Base-by-base conservation (phyloP, 2,113 vertebrate species). In the Sorex araneus region DNA sequence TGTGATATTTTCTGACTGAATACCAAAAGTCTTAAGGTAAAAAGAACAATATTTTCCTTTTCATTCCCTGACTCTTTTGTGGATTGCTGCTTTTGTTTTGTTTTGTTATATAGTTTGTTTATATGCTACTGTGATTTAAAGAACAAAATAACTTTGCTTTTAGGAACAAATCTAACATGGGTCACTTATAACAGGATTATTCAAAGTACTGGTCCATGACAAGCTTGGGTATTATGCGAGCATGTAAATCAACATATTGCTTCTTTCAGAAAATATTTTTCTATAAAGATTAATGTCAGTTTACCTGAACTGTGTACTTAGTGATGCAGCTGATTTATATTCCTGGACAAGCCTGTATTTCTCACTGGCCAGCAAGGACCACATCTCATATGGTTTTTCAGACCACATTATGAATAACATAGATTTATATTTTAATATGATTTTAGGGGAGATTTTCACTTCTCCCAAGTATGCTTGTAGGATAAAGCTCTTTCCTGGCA, bases 101-200 rank as follows among this genome's bases (percentile, higher is more conserved):
- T 70, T n/a, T 45, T 34, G 77, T 54, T 81, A 54, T 70, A 50
- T 83, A 71, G 27, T 76, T 19, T 67, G 8, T 40, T 30, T 27
- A 30, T 82, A 75, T 67, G 36, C 45, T 77, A 60, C 75, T 50
- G 76, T 50, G 75, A n/a, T 3, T 88, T 73, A 82, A 88, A 70
- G 67, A 84, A 87, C 47, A 93, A 93, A 77, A 60, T 60, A 73
- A 71, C 6, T 16, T 8, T 50, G 11, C 8, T 71, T 71, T 92
- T 67, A 87, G 45, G 21, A 57, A 60, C 8, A 36, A 9, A 47
- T 77, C 63, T 81, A 67, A 77, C 64, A 30, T 1, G 1, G 34
- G 32, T n/a, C 25, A 34, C 77, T 91, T 63, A 32, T 27, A n/a
- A 28, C 16, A 73, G 21, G 9, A 12, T 45, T 81, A 81, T 32